These are phyloP conservation scores for Cacatua alba DNA, from an alignment of 2,113 vertebrate species.

Conservation along the genomic window DNA sequence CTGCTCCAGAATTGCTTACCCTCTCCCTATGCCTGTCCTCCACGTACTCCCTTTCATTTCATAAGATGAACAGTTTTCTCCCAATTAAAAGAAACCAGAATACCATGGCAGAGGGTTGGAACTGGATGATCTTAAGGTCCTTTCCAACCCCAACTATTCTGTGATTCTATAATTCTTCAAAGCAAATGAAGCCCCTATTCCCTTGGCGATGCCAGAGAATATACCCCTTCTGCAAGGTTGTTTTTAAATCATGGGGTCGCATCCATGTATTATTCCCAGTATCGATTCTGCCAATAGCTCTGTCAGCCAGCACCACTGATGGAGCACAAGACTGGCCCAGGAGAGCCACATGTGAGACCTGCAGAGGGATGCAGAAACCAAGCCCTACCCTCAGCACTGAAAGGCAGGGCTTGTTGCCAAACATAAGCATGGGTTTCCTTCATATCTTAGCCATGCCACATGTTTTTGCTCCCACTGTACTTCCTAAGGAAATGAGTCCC, in stretches of 20 bases:
- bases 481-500: neutral
- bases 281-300: neutral
- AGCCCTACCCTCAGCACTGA: neutral
- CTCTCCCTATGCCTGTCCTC: neutral
- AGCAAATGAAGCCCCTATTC: neutral
- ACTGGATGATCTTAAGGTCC: too few relatives aligned
- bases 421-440: neutral
- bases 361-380: neutral
- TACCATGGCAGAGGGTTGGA: too few relatives aligned
- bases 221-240: neutral
- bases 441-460: neutral
- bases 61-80: neutral
- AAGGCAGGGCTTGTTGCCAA: neutral
- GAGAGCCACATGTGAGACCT: neutral
- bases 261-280: neutral
- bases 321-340: neutral
- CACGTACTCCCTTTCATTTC: neutral
- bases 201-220: accelerated
- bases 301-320: neutral
- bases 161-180: neutral
- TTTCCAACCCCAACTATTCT: too few relatives aligned
- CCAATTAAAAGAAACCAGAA: neutral
- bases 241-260: neutral
- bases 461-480: neutral
- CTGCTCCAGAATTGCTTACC: neutral